Percentiles rank a stretch among this genome's conserved stretches.
Conservation (phyloP, 2,113 vertebrate genomes). For the Callaeas wilsoni region DNA sequence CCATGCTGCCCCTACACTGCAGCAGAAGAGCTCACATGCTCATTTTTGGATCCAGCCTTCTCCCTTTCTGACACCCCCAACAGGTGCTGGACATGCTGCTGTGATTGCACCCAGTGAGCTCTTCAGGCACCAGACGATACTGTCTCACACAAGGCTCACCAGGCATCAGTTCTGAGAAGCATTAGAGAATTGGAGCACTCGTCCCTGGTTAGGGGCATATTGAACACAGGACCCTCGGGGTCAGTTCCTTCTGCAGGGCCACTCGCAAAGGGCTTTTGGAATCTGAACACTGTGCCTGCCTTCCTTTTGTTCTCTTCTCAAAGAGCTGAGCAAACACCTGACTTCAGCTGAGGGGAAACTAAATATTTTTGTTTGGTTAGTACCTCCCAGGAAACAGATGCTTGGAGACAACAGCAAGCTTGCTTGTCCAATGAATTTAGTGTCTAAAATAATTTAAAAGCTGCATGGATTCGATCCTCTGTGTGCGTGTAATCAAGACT, state of each 20-base stretch:
- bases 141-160: neutral
- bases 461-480: neutral
- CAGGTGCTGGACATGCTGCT: neutral
- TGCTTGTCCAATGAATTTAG: neutral
- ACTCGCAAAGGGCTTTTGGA: neutral
- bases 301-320: neutral
- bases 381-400: neutral
- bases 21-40: neutral
- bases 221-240: fast-evolving
- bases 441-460: neutral
- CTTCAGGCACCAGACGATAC: neutral
- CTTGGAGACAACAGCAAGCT: neutral
- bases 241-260: neutral
- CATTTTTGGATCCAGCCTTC: neutral
- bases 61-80: neutral
- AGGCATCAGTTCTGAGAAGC: fast-evolving
- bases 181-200: neutral
- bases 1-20: fast-evolving
- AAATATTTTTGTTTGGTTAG: neutral
- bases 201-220: neutral
- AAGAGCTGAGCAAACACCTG: neutral
- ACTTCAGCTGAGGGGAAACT: neutral
- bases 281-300: neutral
- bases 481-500: neutral
- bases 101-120: neutral